Base-by-base conservation (phyloP, 2,113 vertebrate genomes). In the Daphoenositta chrysoptera region DNA sequence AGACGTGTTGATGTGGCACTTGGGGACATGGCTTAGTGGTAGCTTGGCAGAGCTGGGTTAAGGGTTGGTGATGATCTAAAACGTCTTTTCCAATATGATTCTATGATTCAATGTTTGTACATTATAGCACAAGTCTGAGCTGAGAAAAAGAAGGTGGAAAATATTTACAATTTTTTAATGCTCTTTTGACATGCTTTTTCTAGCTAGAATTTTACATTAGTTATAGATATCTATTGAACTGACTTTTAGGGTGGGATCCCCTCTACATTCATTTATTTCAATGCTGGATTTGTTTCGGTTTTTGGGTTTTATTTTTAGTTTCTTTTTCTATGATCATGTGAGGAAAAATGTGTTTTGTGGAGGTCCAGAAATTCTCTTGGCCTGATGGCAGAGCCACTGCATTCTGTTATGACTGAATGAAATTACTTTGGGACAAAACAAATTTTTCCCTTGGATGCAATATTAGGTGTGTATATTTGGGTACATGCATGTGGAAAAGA, bases 251-350 rank as follows among this genome's bases (percentile, higher is more conserved):
- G 8, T 27, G 21, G 22, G 26, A 51, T 53, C 4, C 5, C 3
- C 6, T 45, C 13, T 35, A 11, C 7, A 16, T 0, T 0, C 0
- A 27, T 37, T 71, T 63, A 20, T 75, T 63, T 93, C 33, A 54
- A 0, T 40, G 14, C 3, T 58, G 20, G 7, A 1, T 17, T 26
- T 68, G 6, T 27, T 42, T 68, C 0, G 0, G 5, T 3, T 48
- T 79, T 17, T 5, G 13, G 7, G 2, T 3, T 5, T 22, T 11
- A n/a, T 47, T 61, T 35, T 90, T 28, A 3, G 2, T 21, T 48
- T 40, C 2, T 81, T 78, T 64, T 84, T 47, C 40, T 64, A 40
- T 27, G 7, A 30, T 57, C 13, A 48, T 11, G 26, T 8, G 12
- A 19, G 21, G 5, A 64, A 88, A 70, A 84, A 54, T 24, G 2